A percentile compares a stretch with the other conserved stretches of the same genome.
Conservation (phyloP, 2,888 invertebrate species). For the Petrophora chlorosata region DNA sequence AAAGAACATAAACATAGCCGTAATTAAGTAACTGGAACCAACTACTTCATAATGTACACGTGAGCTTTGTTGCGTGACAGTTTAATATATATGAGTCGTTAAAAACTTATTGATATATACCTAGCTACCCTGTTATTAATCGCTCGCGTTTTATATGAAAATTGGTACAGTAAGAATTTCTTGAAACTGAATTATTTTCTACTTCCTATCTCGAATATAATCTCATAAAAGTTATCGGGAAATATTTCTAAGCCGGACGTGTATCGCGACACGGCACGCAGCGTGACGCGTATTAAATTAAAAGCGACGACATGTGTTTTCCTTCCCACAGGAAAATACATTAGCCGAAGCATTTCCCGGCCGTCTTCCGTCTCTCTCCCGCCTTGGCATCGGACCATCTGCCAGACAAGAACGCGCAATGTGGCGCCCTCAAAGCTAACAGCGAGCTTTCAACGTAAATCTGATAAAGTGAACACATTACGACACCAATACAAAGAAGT, state of each 20-base stretch:
- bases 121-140: too few relatives aligned
- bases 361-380: slow-evolving; percentile 51
- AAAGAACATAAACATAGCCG: too few relatives aligned
- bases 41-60: background rate
- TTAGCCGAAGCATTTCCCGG: slow-evolving; percentile 80
- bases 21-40: slow-evolving; percentile 13
- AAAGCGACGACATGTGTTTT: slow-evolving; percentile 83
- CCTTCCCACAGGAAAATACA: slow-evolving; percentile 83
- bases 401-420: slow-evolving; percentile 54
- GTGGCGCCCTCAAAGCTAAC: slow-evolving; percentile 76
- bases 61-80: background rate
- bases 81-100: background rate
- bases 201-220: slow-evolving; percentile 23
- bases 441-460: slow-evolving; percentile 82
- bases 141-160: too few relatives aligned
- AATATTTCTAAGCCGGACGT: slow-evolving; percentile 35
- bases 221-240: slow-evolving; percentile 36
- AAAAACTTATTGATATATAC: background rate
- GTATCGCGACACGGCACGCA: slow-evolving; percentile 68
- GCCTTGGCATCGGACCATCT: slow-evolving; percentile 28
- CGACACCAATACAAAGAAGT: slow-evolving; percentile 77
- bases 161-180: background rate
- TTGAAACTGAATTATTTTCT: slow-evolving; percentile 21
- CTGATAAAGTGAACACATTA: slow-evolving; percentile 81
- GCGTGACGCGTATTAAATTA: slow-evolving; percentile 83